Base-by-base conservation (phyloP, 2,888 invertebrate genomes). In the Drosophila maculinotata region DNA sequence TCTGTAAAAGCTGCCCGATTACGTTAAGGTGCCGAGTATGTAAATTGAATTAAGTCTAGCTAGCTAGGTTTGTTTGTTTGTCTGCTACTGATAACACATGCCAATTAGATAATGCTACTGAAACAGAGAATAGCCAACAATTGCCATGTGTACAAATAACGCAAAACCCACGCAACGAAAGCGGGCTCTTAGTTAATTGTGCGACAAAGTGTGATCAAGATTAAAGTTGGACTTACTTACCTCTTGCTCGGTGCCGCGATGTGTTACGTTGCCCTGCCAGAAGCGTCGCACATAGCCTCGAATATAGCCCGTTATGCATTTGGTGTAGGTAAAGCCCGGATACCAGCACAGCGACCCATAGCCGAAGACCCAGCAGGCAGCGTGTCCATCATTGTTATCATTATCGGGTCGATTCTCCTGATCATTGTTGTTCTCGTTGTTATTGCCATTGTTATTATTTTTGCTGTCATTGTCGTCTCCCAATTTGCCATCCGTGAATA, bases 311-410 rank as follows among this genome's bases (percentile, higher is more conserved):
- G 95, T 94, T 10, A 96, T 92, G 60, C 95, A 95, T 86, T 95
- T 94, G 81, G 94, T 93, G 90, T 95, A 97, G 51, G 95, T 95
- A 90, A 99, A 98, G 49, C 98, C 98, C 0, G 97, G 97, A 92
- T 96, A 94, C 98, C 98, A 99, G 92, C 98, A 97, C 45, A 99
- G 92, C 0, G 98, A 98, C 3, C 99, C 99, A 87, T 99, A 99
- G 0, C 98, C 99, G 89, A 98, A 99, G 23, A 99, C 94, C 98
- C 98, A 99, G 89, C 87, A 89, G 17, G 84, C 71, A 6, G 83
- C 70, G 25, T 62, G 17, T n/a, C 64, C 66, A 4, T 53, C 70
- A 44, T 81, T 75, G n/a, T 59, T 66, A 41, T 44, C 64, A 59
- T 79, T 76, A 12, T 53, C 53, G 17, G 41, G 63, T 1, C 25